A percentile compares a stretch with the other conserved stretches of the same genome.
Evolutionary conservation across 1,140 invertebrate species (phyloP).

Genomic region (Eulimnadia texana): DNA sequence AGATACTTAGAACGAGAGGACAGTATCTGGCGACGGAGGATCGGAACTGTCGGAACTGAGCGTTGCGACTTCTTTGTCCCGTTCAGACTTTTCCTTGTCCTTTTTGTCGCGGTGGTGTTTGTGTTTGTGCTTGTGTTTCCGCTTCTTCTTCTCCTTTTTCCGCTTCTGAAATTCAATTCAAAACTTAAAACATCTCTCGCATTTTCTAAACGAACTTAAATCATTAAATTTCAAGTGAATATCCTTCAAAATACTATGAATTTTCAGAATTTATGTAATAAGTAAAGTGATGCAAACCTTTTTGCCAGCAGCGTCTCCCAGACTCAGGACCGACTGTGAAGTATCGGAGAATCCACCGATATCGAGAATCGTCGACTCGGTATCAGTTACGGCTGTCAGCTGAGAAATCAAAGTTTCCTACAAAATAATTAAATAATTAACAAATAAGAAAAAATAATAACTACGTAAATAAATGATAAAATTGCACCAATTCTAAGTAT

Average conservation of each 20-base stretch:
- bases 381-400: neutral
- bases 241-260: too few relatives aligned
- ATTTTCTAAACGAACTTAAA: neutral
- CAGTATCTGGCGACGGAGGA: slow-evolving; percentile 18
- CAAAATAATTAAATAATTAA: neutral
- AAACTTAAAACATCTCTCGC: slow-evolving; percentile 23
- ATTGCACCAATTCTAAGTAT: too few relatives aligned
- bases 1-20: slow-evolving; percentile 8
- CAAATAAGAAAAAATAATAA: neutral
- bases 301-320: slow-evolving; percentile 23
- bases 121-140: slow-evolving; percentile 40
- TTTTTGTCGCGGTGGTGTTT: slow-evolving; percentile 27
- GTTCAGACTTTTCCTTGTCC: slow-evolving; percentile 28
- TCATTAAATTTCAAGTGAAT: neutral
- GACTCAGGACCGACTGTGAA: slow-evolving; percentile 52
- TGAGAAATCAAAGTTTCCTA: slow-evolving; percentile 4
- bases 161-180: slow-evolving; percentile 48
- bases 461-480: neutral
- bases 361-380: slow-evolving; percentile 32
- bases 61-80: slow-evolving; percentile 39
- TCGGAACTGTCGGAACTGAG: slow-evolving; percentile 44
- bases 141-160: slow-evolving; percentile 68
- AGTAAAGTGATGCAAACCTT: slow-evolving; percentile 10
- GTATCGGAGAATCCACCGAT: slow-evolving; percentile 60
- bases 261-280: too few relatives aligned